Evolutionary conservation across 2,888 invertebrate genomes (phyloP), one percentile per base, ranked within the genome.

Genomic region (Himalopsyche tibetana): DNA sequence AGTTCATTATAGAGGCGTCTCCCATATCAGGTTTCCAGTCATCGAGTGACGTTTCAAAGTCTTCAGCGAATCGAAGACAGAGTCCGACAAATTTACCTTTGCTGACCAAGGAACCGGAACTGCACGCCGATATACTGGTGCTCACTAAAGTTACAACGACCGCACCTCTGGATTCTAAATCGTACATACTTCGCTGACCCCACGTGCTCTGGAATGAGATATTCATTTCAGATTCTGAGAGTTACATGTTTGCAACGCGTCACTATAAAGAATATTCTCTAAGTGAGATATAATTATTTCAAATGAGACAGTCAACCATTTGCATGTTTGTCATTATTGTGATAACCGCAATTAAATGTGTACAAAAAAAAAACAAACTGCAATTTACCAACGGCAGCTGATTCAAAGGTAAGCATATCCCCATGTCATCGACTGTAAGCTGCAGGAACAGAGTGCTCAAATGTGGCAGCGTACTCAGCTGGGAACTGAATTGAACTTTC

Each of bases 131-230:
- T 90, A 99, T 98, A 90, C 97, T 97, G n/a, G 99, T 99, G 90
- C 96, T 97, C 92, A 99, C 99, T 89, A 99, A 93, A 0, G 99
- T 99, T 38, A 99, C 96, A 12, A 99, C 98, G 51, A 99, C 97
- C 15, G 99, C 99, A 81, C 98, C 97, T 89, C 97, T 95, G 5
- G 95, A 95, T 90, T 98, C 98, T 82, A 94, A 93, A 90, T 97
- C 97, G 90, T 95, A 95, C 89, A 95, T 93, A 42, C 94, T 94
- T 83, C 95, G 91, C 17, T 94, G 94, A 42, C 95, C 95, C 94
- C 95, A 96, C 69, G 95, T 94, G 89, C 94, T 91, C 90, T 93
- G 81, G 15, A 86, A 83, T 9, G 4, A 80, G 15, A 40, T 40
- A 38, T 40, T n/a, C 4, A 40, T 19, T 19, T 11, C 0, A 42